A percentile compares a stretch with the other conserved stretches of the same genome.
phyloP scores from a whole-genome alignment of 2,888 invertebrate species.

The Malachius bipustulatus region DNA sequence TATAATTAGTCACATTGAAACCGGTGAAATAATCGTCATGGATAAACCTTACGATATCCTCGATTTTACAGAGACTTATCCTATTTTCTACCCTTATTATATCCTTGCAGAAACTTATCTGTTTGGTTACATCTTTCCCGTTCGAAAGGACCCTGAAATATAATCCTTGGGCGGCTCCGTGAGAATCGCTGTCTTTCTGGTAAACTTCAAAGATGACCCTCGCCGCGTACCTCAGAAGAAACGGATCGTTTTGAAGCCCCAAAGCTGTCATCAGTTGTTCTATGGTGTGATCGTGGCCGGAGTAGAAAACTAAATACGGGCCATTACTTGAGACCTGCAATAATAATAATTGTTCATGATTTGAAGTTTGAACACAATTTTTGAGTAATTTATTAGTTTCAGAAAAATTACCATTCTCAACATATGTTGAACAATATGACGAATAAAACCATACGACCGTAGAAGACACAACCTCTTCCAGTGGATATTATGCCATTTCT shows the following conservation, averaged over 20 bases:
- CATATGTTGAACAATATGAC: conserved; percentile 72
- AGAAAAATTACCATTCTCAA: conserved; percentile 52
- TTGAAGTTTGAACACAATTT: too few relatives aligned
- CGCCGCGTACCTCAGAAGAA: conserved; percentile 75
- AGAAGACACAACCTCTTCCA: conserved; percentile 57
- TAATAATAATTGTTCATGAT: too few relatives aligned
- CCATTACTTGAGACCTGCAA: conserved; percentile 31
- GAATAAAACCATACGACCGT: conserved; percentile 70
- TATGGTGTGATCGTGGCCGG: conserved; percentile 86
- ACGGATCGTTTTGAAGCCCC: conserved; percentile 53
- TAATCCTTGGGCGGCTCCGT: conserved; percentile 48
- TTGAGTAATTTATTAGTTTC: not conserved
- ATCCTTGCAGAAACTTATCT: conserved; percentile 67
- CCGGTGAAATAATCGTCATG: conserved; percentile 76
- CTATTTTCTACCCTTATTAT: conserved; percentile 42
- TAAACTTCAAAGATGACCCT: conserved; percentile 82
- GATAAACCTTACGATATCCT: conserved; percentile 75
- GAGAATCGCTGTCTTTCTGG: conserved; percentile 44
- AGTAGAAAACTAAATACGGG: conserved; percentile 39
- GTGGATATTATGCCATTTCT: conserved; percentile 44
- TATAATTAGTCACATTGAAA: conserved; percentile 80
- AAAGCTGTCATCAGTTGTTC: conserved; percentile 72
- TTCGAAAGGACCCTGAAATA: conserved; percentile 77
- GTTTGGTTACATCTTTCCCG: conserved; percentile 74
- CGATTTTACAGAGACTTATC: conserved; percentile 65